Base-by-base conservation (phyloP, 2,113 vertebrate genomes). In the Lampris megalopsis region DNA sequence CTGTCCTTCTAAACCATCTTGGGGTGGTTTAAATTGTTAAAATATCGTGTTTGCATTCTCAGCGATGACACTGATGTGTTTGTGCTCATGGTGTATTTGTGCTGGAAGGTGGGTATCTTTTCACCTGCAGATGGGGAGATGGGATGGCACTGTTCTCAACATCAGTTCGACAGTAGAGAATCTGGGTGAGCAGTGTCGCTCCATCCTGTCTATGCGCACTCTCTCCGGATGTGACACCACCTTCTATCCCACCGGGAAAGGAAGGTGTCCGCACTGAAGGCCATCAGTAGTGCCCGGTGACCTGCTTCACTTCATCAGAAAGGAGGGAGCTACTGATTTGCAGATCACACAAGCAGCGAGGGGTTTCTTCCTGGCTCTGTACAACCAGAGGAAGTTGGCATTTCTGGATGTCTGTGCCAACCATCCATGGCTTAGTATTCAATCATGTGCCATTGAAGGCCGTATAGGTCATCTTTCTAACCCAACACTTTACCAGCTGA, bases 201-300 rank as follows among this genome's bases (percentile, higher is more conserved):
- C 68, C 43, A 71, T 71, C 42, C 43, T 60, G 42, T 54, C 56
- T 37, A 67, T 67, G 37, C 64, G 53, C 8, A 13, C 36, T 67
- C 64, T 67, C 37, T 67, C 48, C 6, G 64, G 68, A 10, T 60
- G 68, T 71, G 68, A 71, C 42, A 71, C 68, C 40, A 71, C 68
- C 68, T 58, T 56, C 38, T 71, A 71, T 60, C 54, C 53, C 6
- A 40, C 42, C 8, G 56, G 35, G 54, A 71, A 59, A 43, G 57
- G 64, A 49, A 67, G 49, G 49, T 53, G 37, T 63, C 61, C 6
- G 13, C 42, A 35, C 61, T 63, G 41, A 63, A 63, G 42, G 42
- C 61, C 61, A 47, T 63, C 10, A 63, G 61, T 63, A 45, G 61
- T 63, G 35, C 61, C 43, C 35, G 37, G 64, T 53, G 49, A 67